Base-by-base conservation (phyloP, 2,888 invertebrate species). In the Stenchaetothrips biformis region DNA sequence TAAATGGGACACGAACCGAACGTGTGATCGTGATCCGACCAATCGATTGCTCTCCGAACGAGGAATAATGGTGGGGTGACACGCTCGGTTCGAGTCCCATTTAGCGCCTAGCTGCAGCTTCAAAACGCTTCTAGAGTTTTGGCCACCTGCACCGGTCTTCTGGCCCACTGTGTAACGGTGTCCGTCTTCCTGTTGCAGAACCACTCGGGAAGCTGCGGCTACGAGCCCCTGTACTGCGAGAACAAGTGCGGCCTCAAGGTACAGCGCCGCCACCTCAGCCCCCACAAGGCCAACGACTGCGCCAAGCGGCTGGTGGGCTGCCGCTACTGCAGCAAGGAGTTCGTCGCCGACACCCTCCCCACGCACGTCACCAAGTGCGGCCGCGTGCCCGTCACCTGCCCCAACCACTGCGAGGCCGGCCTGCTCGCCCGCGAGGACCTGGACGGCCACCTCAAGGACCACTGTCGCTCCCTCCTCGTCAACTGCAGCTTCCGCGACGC, bases 141-240 rank as follows among this genome's bases (percentile, higher is more conserved):
- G n/a, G n/a, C n/a, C n/a, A n/a, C n/a, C n/a, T n/a, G n/a, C n/a
- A n/a, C n/a, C n/a, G n/a, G n/a, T n/a, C n/a, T n/a, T n/a, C n/a
- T n/a, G n/a, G n/a, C n/a, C n/a, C n/a, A n/a, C n/a, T n/a, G n/a
- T n/a, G n/a, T n/a, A n/a, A n/a, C n/a, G n/a, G n/a, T n/a, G n/a
- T n/a, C n/a, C 9, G 53, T 21, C 62, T 53, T 80, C 81, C 81
- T 80, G 79, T 86, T 86, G 78, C 88, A 92, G 92, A 92, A 94
- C 85, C 95, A 95, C 86, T 91, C 91, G 83, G 95, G 95, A 78
- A 93, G 92, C 85, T 98, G 98, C 85, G 94, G 94, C 13, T 94
- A 94, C 86, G 97, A 97, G 88, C 95, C 96, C 0, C 91, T 96
- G 18, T 96, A 97, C 89, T 98, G 98, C 87, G 96, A 97, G 88